Conservation (phyloP, 2,113 vertebrate genomes). For the Taxidea taxus region DNA sequence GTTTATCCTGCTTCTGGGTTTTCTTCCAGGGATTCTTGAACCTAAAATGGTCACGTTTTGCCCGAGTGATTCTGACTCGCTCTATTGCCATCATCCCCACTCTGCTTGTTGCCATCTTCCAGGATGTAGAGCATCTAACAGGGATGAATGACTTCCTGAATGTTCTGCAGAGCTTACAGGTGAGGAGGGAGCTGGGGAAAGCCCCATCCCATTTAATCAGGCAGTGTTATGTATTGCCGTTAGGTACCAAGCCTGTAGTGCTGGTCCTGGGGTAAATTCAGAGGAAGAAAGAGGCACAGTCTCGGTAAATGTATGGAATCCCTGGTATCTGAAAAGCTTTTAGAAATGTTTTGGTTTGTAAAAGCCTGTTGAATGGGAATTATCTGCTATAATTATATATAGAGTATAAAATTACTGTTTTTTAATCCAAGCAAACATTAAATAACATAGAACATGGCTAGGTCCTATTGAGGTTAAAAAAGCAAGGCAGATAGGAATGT, state of each 20-base stretch:
- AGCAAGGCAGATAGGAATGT: not conserved
- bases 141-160: slow-evolving; percentile 98
- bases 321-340: not conserved
- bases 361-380: not conserved
- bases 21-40: slow-evolving; percentile 92
- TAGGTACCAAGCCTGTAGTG: not conserved
- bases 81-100: slow-evolving; percentile 93
- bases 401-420: not conserved
- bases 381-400: not conserved
- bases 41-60: slow-evolving; percentile 95
- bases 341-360: not conserved
- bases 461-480: not conserved
- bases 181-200: slow-evolving; percentile 65
- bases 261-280: not conserved
- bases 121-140: slow-evolving; percentile 90
- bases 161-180: slow-evolving; percentile 96
- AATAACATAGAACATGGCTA: not conserved
- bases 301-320: not conserved
- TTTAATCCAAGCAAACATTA: not conserved
- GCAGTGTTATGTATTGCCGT: not conserved
- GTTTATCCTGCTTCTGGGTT: not conserved
- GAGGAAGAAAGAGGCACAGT: not conserved
- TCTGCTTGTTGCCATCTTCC: slow-evolving; percentile 92
- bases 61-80: slow-evolving; percentile 92
- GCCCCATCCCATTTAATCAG: not conserved